Evolutionary conservation across 2,888 invertebrate species (phyloP).

Genomic region (Halictus quadricinctus): DNA sequence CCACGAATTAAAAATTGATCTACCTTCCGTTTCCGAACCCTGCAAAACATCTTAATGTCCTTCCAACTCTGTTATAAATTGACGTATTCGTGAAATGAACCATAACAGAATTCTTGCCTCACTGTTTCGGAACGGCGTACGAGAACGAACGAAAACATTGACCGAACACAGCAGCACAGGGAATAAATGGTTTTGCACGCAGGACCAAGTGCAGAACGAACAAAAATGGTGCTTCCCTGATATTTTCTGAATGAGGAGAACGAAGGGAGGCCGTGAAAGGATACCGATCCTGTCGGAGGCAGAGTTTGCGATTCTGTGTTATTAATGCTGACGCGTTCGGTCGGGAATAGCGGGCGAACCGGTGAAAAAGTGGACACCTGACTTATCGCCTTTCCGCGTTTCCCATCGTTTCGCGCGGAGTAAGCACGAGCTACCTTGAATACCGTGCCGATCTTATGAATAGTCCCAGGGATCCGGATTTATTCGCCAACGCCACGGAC

Average conservation of each 20-base stretch:
- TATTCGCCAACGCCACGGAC: slow-evolving; percentile 22
- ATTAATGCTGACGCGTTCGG: slow-evolving; percentile 32
- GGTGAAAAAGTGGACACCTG: slow-evolving; percentile 29
- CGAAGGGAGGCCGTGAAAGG: background rate
- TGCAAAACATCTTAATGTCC: background rate
- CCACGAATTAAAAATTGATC: background rate
- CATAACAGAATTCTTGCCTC: background rate
- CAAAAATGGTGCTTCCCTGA: background rate
- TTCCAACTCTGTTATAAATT: background rate
- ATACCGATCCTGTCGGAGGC: slow-evolving; percentile 6
- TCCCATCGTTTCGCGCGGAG: slow-evolving; percentile 12
- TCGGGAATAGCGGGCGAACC: slow-evolving; percentile 1
- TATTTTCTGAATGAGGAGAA: background rate
- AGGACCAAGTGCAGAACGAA: background rate
- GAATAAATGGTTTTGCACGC: background rate
- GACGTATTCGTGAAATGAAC: background rate
- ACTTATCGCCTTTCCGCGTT: slow-evolving; percentile 33
- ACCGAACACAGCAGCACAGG: background rate
- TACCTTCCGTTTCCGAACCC: background rate
- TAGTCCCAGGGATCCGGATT: slow-evolving; percentile 23
- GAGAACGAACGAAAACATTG: background rate
- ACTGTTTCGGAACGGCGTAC: background rate
- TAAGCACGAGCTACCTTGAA: slow-evolving; percentile 29
- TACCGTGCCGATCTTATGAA: slow-evolving; percentile 32
- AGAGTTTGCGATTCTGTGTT: slow-evolving; percentile 13